These are phyloP conservation scores for Chirona hameri DNA, from an alignment of 2,888 invertebrate species.

Conservation along the genomic window DNA sequence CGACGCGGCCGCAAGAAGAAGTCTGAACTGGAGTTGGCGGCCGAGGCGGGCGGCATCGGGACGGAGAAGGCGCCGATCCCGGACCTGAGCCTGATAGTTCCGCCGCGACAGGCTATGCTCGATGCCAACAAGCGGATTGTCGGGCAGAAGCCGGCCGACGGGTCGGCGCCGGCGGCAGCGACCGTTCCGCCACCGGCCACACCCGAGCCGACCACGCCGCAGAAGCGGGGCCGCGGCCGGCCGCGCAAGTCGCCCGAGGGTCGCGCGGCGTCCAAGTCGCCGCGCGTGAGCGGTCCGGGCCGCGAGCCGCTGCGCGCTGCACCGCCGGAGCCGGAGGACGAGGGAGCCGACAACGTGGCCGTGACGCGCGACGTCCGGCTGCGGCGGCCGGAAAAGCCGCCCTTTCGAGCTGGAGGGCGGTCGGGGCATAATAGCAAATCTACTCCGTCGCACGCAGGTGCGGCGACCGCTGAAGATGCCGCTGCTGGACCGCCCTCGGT, in stretches of 20 bases:
- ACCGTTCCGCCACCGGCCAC: background rate
- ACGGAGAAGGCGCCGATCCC: background rate
- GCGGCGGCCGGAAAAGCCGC: conserved; percentile 28
- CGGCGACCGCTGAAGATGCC: background rate
- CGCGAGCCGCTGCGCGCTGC: background rate
- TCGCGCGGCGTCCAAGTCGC: background rate
- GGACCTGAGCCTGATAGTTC: background rate
- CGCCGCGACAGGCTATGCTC: conserved; percentile 10
- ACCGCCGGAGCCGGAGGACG: background rate
- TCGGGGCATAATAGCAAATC: conserved; percentile 25
- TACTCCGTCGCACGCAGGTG: background rate
- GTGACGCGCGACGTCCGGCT: conserved; percentile 1
- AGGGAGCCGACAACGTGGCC: conserved; percentile 11
- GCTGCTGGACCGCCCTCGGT: conserved; percentile 13
- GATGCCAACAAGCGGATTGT: conserved; percentile 25
- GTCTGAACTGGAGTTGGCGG: background rate
- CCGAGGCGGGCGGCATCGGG: background rate
- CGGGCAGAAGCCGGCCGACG: conserved; percentile 4
- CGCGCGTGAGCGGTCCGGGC: background rate
- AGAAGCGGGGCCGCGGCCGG: background rate
- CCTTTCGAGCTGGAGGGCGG: conserved; percentile 29
- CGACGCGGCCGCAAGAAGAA: conserved; percentile 24
- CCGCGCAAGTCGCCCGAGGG: conserved; percentile 13
- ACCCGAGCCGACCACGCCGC: background rate
- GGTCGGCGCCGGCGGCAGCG: background rate